A percentile compares a stretch with the other conserved stretches of the same genome.
Conservation (phyloP, 2,113 vertebrate species). For the Suricata suricatta region DNA sequence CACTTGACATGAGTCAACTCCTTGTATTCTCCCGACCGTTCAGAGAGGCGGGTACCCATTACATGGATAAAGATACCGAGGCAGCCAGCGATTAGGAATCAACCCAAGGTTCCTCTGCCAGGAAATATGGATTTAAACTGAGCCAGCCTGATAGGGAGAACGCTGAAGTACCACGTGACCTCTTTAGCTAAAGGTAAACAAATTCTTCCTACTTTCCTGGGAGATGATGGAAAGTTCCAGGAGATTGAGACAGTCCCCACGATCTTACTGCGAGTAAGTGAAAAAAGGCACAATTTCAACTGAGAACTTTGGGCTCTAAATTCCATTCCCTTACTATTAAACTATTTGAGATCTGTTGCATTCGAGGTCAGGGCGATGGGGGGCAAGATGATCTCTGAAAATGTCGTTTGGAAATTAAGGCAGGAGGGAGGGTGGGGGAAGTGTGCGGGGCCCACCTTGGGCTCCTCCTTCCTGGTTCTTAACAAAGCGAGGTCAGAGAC, state of each 20-base stretch:
- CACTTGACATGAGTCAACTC: not conserved
- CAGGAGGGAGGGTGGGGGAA: not conserved
- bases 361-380: not conserved
- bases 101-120: not conserved
- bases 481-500: not conserved
- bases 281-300: not conserved
- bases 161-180: too few species aligned
- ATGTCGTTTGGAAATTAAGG: slow-evolving; percentile 2
- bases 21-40: not conserved
- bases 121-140: not conserved
- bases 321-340: not conserved
- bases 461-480: slow-evolving; percentile 50
- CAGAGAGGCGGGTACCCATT: not conserved
- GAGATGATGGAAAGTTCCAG: not conserved
- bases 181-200: not conserved
- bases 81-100: not conserved
- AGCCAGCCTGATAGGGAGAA: not conserved
- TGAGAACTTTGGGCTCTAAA: not conserved
- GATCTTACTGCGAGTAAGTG: too few species aligned
- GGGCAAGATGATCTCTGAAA: not conserved
- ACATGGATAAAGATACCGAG: not conserved
- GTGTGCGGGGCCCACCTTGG: not conserved
- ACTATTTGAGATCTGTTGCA: not conserved
- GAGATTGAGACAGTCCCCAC: not conserved
- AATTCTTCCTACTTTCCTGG: not conserved